Percentiles rank a stretch among this genome's conserved stretches.
Evolutionary conservation across 2,113 vertebrate species (phyloP).

Genomic region (Phasianus colchicus): DNA sequence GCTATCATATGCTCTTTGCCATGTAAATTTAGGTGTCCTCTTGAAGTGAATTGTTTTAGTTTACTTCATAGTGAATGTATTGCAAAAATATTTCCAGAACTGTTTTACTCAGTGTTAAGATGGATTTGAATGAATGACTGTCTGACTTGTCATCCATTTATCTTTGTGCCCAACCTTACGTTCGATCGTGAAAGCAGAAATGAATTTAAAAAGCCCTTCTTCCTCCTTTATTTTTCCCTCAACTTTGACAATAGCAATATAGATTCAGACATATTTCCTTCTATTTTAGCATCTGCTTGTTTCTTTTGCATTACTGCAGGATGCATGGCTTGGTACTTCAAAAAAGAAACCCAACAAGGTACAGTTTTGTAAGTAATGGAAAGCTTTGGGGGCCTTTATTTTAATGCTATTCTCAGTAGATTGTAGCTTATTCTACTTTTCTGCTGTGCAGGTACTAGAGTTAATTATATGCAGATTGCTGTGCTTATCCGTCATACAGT

Average conservation of each 20-base stretch:
- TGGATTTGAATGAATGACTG: neutral
- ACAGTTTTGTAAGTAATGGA: neutral
- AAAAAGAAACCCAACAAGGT: neutral
- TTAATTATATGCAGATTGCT: neutral
- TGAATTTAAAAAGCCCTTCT: neutral
- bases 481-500: neutral
- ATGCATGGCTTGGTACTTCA: neutral
- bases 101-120: neutral
- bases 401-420: accelerated
- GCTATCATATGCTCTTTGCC: neutral
- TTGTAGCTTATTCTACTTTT: neutral
- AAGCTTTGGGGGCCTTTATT: neutral
- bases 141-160: neutral
- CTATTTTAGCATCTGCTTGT: neutral
- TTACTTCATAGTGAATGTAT: neutral
- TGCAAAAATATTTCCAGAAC: neutral
- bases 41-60: neutral
- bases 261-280: neutral
- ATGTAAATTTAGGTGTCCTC: neutral
- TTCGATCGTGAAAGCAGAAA: neutral
- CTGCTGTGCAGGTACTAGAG: neutral
- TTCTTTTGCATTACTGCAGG: neutral
- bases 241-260: neutral
- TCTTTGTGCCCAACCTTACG: neutral
- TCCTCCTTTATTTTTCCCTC: neutral